Evolutionary conservation across 1,140 invertebrate genomes (phyloP), one percentile per base, ranked within the genome.

Genomic region (Sarcophaga peregrina): DNA sequence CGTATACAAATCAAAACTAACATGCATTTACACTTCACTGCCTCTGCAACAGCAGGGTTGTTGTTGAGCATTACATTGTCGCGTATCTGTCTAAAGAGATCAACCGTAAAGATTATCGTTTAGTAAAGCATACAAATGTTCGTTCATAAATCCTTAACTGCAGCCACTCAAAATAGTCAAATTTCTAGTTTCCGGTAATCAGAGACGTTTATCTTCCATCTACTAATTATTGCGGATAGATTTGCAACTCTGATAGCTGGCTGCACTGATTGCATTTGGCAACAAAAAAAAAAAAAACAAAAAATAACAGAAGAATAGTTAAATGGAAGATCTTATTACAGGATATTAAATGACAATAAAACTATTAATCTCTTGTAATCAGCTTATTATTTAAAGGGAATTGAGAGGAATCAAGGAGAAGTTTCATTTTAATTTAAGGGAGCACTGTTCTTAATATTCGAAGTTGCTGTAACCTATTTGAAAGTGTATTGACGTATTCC

Each of bases 121-220:
- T 15, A n/a, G 6, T 58, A n/a, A 37, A 15, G 15, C 54, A 68
- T 68, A 37, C 25, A 37, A 37, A 37, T 2, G 58, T 68, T 68
- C 4, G 25, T 4, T 37, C 25, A 37, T 72, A 6, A 25, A 72
- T 20, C 75, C n/a, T 9, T 20, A 17, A 76, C n/a, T 48, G 15
- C 74, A 76, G 3, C 15, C 45, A 48, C 15, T 47, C 25, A 50
- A 10, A 50, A 50, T 78, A 78, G 75, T 78, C 46, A 78, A 78
- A 78, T 78, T 50, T 52, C 75, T 52, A 20, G 48, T 78, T 78
- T 78, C 75, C 75, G 25, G 75, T 78, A 50, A 52, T 78, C 15
- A 78, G 17, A 50, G 9, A 47, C 47, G 8, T 78, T 50, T 48
- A 78, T 78, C 15, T 37, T 1, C 5, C 5, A 78, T 50, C 75